These are phyloP conservation scores for Semnopithecus entellus DNA, from an alignment of 2,113 vertebrate species.

Conservation along the genomic window DNA sequence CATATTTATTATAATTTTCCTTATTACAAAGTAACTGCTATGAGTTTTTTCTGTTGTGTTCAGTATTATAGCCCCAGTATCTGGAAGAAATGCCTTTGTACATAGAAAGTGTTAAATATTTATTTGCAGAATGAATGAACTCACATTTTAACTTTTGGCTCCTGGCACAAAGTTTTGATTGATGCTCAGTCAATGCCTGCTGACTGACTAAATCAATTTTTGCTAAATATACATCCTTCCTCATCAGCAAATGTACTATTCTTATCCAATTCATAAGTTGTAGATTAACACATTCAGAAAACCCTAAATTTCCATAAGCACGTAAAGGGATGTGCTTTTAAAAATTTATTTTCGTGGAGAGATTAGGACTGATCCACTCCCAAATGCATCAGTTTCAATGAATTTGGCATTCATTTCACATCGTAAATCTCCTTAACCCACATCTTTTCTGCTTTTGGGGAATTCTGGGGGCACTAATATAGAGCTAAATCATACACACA, in stretches of 20 bases:
- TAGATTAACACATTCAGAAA: not conserved
- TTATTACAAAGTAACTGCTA: not conserved
- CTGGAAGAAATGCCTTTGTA: not conserved
- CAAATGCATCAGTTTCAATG: not conserved
- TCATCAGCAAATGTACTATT: not conserved
- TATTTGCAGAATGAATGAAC: not conserved
- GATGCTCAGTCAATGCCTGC: not conserved
- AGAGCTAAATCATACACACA: not conserved
- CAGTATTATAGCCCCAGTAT: not conserved
- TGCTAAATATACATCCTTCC: not conserved
- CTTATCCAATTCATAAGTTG: not conserved
- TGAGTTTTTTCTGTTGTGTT: not conserved
- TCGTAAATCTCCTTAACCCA: not conserved
- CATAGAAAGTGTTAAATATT: not conserved
- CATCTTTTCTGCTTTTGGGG: not conserved
- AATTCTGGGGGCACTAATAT: not conserved
- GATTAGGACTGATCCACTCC: not conserved
- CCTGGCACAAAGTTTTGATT: not conserved
- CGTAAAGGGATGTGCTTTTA: not conserved
- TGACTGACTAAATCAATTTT: not conserved
- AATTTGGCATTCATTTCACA: not conserved
- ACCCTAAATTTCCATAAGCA: not conserved
- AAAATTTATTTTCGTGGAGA: not conserved
- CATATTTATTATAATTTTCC: not conserved
- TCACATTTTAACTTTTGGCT: not conserved